A percentile compares a stretch with the other conserved stretches of the same genome.
phyloP scores from a whole-genome alignment of 2,797 vertebrate genomes.

The Morus bassanus region DNA sequence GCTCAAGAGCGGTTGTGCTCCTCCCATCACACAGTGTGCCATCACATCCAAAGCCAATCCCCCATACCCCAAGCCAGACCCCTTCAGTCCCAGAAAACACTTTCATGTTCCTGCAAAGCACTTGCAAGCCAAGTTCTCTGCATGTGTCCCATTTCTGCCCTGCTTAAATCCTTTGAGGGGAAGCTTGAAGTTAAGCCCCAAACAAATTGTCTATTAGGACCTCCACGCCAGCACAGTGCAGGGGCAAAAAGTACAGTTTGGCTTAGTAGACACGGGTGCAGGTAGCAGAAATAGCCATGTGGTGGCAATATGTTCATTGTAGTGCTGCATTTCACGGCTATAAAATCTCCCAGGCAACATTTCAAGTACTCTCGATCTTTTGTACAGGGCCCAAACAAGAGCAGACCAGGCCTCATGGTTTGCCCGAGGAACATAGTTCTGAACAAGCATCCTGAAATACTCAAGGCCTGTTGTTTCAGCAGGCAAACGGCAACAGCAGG shows the following conservation, averaged over 20 bases:
- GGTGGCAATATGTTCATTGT: constrained; percentile 7
- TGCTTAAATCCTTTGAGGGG: neutral
- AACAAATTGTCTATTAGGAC: neutral
- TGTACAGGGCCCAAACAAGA: neutral
- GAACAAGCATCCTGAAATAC: neutral
- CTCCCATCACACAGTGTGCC: neutral
- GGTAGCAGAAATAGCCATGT: neutral
- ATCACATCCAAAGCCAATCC: neutral
- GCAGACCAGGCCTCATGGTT: neutral
- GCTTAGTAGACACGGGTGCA: neutral
- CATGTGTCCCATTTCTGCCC: neutral
- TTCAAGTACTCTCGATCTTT: neutral
- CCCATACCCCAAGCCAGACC: neutral
- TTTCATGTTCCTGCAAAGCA: neutral
- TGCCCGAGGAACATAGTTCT: fast-evolving
- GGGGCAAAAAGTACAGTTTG: fast-evolving
- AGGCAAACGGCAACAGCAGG: neutral
- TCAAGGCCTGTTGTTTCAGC: neutral
- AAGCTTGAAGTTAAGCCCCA: neutral
- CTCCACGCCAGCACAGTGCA: fast-evolving
- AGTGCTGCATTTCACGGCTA: neutral
- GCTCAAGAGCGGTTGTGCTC: neutral
- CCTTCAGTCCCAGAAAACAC: neutral
- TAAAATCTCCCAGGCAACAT: neutral
- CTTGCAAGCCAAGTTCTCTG: neutral